These are phyloP conservation scores for Trachelus troglodyta DNA, from an alignment of 2,888 invertebrate genomes.

Conservation along the genomic window DNA sequence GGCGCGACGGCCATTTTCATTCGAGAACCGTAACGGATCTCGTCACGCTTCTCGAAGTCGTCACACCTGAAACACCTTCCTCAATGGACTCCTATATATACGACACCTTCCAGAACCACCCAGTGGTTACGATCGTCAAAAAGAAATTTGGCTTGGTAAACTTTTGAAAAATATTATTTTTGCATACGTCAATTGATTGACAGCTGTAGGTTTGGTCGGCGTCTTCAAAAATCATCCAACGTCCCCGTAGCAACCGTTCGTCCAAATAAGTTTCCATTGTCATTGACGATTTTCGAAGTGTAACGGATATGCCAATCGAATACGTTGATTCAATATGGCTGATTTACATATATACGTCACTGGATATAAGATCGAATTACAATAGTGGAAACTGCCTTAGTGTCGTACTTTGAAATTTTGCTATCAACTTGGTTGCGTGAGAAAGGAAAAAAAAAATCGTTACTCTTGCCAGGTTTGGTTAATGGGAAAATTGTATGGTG, in stretches of 20 bases:
- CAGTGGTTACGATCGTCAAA: background rate
- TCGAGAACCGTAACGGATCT: slow-evolving; percentile 40
- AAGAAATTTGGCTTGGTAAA: slow-evolving; percentile 27
- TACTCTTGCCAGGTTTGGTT: background rate
- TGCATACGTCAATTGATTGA: slow-evolving; percentile 36
- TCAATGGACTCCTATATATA: background rate
- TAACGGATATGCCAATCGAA: background rate
- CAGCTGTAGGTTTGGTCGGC: background rate
- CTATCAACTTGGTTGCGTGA: background rate
- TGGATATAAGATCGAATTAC: background rate
- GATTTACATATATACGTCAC: background rate
- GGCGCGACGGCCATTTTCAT: slow-evolving; percentile 21
- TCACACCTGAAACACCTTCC: slow-evolving; percentile 3
- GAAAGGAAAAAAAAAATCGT: background rate
- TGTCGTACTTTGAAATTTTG: background rate
- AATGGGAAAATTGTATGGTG: background rate
- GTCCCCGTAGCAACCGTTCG: background rate
- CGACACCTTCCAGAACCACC: background rate
- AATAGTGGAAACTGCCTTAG: background rate
- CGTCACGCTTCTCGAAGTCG: slow-evolving; percentile 6
- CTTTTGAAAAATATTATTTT: slow-evolving; percentile 58
- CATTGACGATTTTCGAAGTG: background rate
- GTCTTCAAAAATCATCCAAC: background rate
- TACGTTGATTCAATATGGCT: background rate
- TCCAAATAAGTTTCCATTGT: background rate